These are phyloP conservation scores for Podilymbus podiceps DNA, from an alignment of 2,113 vertebrate genomes.

Conservation along the genomic window DNA sequence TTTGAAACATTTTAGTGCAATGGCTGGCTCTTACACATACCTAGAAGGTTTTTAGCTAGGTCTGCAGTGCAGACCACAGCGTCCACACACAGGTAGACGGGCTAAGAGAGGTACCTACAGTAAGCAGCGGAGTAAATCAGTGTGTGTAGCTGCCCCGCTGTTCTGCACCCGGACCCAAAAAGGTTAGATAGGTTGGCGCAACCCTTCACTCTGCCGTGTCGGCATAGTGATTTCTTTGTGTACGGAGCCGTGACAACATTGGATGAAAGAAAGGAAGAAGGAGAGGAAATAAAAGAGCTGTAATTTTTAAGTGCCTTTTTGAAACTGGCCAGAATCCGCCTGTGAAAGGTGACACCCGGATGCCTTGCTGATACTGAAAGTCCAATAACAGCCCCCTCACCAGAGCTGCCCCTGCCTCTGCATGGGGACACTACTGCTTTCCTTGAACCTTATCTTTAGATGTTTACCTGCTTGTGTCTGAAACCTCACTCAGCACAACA, in stretches of 20 bases:
- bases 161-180: neutral
- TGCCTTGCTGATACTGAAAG: neutral
- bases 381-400: neutral
- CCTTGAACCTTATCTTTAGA: neutral
- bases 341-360: fast-evolving
- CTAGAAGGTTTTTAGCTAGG: neutral
- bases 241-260: neutral
- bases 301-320: neutral
- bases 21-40: neutral
- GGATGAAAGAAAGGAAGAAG: neutral
- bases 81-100: neutral
- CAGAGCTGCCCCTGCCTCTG: neutral
- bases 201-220: neutral
- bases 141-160: fast-evolving
- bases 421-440: fast-evolving
- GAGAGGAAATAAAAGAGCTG: neutral
- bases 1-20: neutral
- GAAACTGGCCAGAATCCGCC: neutral
- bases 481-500: neutral
- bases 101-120: neutral
- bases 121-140: neutral
- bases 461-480: neutral
- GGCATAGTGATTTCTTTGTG: neutral
- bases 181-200: neutral
- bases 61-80: neutral